Conservation (phyloP, 2,113 vertebrate genomes). For the Ia io region DNA sequence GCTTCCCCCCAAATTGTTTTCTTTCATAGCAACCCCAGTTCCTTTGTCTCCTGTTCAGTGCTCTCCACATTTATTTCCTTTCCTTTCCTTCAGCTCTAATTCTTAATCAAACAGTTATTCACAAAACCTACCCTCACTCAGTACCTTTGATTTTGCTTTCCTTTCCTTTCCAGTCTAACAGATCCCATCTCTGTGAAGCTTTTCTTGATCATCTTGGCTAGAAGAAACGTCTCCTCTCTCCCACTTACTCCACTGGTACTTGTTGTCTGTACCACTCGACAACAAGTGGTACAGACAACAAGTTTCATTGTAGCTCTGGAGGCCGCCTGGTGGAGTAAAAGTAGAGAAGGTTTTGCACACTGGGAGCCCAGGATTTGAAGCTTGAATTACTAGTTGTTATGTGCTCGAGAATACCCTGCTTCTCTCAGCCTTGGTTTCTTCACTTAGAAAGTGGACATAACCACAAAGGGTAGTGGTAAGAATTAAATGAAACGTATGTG, state of each 20-base stretch:
- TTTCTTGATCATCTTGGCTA: background rate
- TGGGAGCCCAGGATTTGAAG: background rate
- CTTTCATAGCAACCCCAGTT: background rate
- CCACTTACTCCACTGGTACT: background rate
- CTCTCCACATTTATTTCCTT: background rate
- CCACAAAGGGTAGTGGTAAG: background rate
- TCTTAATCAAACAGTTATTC: background rate
- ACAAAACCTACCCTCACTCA: background rate
- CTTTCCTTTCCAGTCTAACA: background rate
- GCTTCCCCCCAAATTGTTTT: background rate
- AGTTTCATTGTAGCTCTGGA: background rate
- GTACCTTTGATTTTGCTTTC: background rate
- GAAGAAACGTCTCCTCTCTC: background rate
- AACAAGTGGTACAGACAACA: too few relatives aligned
- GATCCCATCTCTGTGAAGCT: background rate
- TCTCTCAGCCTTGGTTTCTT: background rate
- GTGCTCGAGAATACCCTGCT: background rate
- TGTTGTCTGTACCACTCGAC: background rate
- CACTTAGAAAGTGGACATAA: background rate
- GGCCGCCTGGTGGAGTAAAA: background rate
- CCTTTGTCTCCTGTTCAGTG: background rate
- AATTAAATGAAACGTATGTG: background rate
- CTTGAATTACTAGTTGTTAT: background rate
- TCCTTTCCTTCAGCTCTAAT: background rate
- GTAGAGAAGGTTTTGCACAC: background rate